Evolutionary conservation across 1,140 invertebrate genomes (phyloP), one percentile per base, ranked within the genome.

Genomic region (Fopius arisanus): DNA sequence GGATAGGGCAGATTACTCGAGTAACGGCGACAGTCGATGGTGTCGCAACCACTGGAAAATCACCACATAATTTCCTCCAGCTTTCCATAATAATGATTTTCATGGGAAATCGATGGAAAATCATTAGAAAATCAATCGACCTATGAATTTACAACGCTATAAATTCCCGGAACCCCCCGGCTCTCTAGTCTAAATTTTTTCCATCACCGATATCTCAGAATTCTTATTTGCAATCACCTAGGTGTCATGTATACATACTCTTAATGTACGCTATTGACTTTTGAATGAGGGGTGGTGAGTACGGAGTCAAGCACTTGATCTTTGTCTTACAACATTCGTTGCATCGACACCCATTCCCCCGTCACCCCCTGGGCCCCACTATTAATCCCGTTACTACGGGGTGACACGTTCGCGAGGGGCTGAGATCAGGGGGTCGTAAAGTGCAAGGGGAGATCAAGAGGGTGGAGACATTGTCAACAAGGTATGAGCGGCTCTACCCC

Each of bases 1-100:
- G 43, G 71, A 48, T 73, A 73, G n/a, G 16, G 12, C 12, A 73
- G 71, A 67, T 70, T 67, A 65, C 54, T 41, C 41, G 37, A 65
- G 51, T 67, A 73, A 51, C 71, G 33, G 48, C 66, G 28, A 67
- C 29, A 65, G 26, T 5, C 19, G 23, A 28, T 59, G 54, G 10
- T 23, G 26, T 51, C 43, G 43, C 10, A 48, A 12, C 16, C 14
- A 37, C 9, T 7, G 7, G 33, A 37, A 37, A 37, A 37, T 37
- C 12, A 10, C 2, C 2, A 1, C 9, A 7, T 37, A 37, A 37
- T 10, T 7, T 37, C 33, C 2, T 7, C 7, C n/a, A n/a, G n/a
- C n/a, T n/a, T n/a, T n/a, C n/a, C n/a, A n/a, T n/a, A n/a, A n/a
- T n/a, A n/a, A n/a, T n/a, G n/a, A n/a, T n/a, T n/a, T 37, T 1